Evolutionary conservation across 2,113 vertebrate genomes (phyloP).

Genomic region (Lutjanus erythropterus): DNA sequence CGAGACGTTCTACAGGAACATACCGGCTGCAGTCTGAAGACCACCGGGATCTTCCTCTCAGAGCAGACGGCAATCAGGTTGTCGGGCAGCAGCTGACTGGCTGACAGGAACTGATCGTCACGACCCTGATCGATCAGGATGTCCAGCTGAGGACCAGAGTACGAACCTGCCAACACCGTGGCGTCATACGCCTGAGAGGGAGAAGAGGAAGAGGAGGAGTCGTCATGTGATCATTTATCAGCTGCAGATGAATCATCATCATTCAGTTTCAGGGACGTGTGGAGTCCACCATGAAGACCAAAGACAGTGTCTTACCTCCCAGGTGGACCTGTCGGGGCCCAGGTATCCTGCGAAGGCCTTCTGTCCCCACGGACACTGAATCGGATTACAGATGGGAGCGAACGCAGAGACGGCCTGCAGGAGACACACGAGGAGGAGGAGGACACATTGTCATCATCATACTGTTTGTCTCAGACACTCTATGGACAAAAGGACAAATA

Average conservation of each 20-base stretch:
- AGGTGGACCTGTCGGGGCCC: constrained; percentile 89
- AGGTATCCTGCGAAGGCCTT: constrained; percentile 95
- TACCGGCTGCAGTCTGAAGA: constrained; percentile 95
- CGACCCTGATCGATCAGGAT: constrained; percentile 96
- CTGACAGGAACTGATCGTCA: constrained; percentile 94
- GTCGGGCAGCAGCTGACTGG: constrained; percentile 94
- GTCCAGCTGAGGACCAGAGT: constrained; percentile 90
- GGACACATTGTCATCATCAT: not conserved
- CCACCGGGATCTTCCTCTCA: constrained; percentile 91
- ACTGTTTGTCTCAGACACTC: too few species aligned
- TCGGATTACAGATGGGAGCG: constrained; percentile 96
- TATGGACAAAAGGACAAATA: too few species aligned
- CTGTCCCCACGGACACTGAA: constrained; percentile 96
- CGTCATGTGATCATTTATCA: not conserved
- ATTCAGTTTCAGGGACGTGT: too few species aligned
- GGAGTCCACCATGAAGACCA: too few species aligned
- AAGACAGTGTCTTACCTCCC: constrained; percentile 90
- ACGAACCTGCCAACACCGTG: constrained; percentile 88
- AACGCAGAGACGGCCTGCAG: constrained; percentile 94
- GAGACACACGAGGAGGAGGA: not conserved
- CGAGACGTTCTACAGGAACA: too few species aligned
- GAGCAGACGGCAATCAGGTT: constrained; percentile 95
- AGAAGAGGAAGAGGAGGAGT: not conserved
- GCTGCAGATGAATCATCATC: too few species aligned
- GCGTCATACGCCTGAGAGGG: constrained; percentile 90